These are phyloP conservation scores for Choristoneura fumiferana DNA, from an alignment of 1,140 invertebrate species.

Conservation along the genomic window DNA sequence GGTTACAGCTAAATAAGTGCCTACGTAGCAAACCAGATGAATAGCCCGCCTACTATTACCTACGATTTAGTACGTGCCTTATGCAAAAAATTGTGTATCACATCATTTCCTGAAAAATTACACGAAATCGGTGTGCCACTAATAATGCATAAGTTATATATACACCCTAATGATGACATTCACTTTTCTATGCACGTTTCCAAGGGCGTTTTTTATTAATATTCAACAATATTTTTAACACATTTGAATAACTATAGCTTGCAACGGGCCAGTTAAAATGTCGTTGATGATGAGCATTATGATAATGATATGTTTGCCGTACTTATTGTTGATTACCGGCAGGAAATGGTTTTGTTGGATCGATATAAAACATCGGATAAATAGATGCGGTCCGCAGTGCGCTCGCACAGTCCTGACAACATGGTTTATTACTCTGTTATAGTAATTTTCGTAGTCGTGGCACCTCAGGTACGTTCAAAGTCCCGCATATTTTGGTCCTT, in stretches of 20 bases:
- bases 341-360: conserved; percentile 9
- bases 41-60: too few relatives aligned
- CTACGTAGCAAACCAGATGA: too few relatives aligned
- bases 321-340: not conserved
- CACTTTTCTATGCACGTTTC: too few relatives aligned
- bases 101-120: too few relatives aligned
- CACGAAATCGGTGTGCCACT: too few relatives aligned
- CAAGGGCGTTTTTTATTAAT: too few relatives aligned
- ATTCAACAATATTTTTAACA: not conserved
- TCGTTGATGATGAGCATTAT: not conserved
- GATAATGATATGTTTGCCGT: not conserved
- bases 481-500: too few relatives aligned
- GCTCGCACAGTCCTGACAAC: not conserved
- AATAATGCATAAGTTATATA: too few relatives aligned
- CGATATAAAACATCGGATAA: not conserved
- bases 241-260: conserved; percentile 6
- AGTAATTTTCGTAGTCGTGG: not conserved
- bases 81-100: too few relatives aligned
- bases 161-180: too few relatives aligned
- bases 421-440: conserved; percentile 8
- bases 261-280: not conserved
- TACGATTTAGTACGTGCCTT: too few relatives aligned
- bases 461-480: not conserved
- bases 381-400: not conserved
- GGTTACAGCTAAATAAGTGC: too few relatives aligned